These are phyloP conservation scores for Sycobia sp. DNA, from an alignment of 1,140 invertebrate genomes.

Conservation along the genomic window DNA sequence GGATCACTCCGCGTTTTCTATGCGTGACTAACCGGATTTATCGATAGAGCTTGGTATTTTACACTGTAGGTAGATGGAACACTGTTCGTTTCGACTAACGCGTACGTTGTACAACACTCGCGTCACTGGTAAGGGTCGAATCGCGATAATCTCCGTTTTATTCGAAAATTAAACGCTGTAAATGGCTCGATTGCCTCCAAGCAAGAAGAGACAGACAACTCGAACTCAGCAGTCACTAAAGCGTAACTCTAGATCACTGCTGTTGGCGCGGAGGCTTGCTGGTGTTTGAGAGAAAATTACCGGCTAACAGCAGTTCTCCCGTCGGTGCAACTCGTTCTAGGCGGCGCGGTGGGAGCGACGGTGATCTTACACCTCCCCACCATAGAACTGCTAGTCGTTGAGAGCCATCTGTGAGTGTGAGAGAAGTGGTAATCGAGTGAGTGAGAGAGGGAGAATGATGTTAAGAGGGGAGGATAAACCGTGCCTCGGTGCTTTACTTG, in stretches of 20 bases:
- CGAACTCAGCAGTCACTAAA: neutral
- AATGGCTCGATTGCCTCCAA: neutral
- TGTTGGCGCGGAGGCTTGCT: constrained; percentile 58
- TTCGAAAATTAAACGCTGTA: too few species aligned
- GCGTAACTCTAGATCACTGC: too few species aligned
- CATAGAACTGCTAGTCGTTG: neutral
- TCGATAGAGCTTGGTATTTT: too few species aligned
- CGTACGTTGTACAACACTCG: neutral
- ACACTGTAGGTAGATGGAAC: too few species aligned
- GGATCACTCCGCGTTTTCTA: constrained; percentile 4
- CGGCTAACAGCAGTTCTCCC: constrained; percentile 50
- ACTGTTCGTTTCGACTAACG: neutral
- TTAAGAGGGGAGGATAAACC: too few species aligned
- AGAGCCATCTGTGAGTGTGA: too few species aligned
- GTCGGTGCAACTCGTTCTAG: constrained; percentile 36
- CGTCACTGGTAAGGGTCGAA: too few species aligned
- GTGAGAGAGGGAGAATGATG: constrained; percentile 1
- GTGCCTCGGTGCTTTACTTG: constrained; percentile 35
- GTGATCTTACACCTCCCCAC: constrained; percentile 32
- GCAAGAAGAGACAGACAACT: too few species aligned
- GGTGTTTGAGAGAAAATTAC: constrained; percentile 61
- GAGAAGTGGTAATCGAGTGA: neutral
- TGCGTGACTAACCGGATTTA: too few species aligned
- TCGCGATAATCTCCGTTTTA: too few species aligned
- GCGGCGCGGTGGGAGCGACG: constrained; percentile 40